Conservation (phyloP, 23 tunicate species). For the Corella eumyota region DNA sequence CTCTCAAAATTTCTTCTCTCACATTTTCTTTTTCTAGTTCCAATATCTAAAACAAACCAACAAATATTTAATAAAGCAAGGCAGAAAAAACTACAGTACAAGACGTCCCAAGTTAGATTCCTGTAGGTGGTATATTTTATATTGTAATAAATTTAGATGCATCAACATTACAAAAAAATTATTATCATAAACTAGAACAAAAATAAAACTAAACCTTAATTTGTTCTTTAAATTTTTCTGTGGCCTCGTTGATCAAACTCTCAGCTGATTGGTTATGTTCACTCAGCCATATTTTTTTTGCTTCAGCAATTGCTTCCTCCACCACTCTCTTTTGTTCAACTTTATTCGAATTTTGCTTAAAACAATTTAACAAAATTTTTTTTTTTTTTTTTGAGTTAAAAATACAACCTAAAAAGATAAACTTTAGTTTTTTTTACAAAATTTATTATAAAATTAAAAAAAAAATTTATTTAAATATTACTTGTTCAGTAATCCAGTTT, state of each 20-base stretch:
- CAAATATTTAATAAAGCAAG: background rate
- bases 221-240: background rate
- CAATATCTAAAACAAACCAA: background rate
- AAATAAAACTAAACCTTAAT: too few species aligned
- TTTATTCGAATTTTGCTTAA: background rate
- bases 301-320: background rate
- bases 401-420: too few species aligned
- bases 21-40: background rate
- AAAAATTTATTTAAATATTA: background rate
- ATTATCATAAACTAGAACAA: too few species aligned
- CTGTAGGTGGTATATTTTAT: too few species aligned
- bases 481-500: slow-evolving; percentile 59
- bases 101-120: too few species aligned
- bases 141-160: too few species aligned
- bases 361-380: too few species aligned
- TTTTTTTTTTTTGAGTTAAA: too few species aligned
- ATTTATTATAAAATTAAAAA: background rate
- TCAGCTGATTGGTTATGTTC: background rate
- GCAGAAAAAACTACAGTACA: background rate
- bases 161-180: too few species aligned
- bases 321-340: background rate
- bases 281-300: background rate
- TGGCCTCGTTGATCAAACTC: background rate
- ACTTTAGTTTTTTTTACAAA: too few species aligned
- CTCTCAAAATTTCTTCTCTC: background rate